Base-by-base conservation (phyloP, 2,888 invertebrate genomes). In the Neoascia interrupta region DNA sequence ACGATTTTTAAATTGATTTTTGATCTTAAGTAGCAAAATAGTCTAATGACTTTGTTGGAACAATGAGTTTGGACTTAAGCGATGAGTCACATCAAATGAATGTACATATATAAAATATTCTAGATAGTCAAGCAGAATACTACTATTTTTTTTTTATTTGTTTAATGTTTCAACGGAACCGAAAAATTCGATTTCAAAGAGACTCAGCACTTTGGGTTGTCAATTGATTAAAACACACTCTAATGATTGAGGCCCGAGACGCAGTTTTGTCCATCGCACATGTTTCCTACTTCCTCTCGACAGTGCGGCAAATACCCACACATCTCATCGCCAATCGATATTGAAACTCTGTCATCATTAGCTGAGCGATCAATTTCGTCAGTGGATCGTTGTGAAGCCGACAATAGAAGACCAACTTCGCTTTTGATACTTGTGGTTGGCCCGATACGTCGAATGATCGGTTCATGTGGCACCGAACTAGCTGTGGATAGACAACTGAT, bases 161-260 rank as follows among this genome's bases (percentile, higher is more conserved):
- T n/a, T n/a, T n/a, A n/a, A n/a, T n/a, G n/a, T n/a, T n/a, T n/a
- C n/a, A n/a, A n/a, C n/a, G n/a, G n/a, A n/a, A n/a, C n/a, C n/a
- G n/a, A n/a, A n/a, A n/a, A n/a, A n/a, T n/a, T n/a, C n/a, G n/a
- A n/a, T n/a, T n/a, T n/a, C n/a, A n/a, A n/a, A n/a, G n/a, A n/a
- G n/a, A n/a, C n/a, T n/a, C n/a, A n/a, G n/a, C 72, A 72, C 76
- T 76, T 47, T 60, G 0, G n/a, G 47, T 72, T 72, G 76, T 76
- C 76, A 76, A 76, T 76, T 64, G 72, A 70, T 53, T 58, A 49
- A 31, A 49, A n/a, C n/a, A 45, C 58, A 34, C 16, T 19, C 47
- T 58, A 72, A 53, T 54, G 75, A 70, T 56, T 49, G 63, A 63
- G 70, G 56, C 70, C 75, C 70, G 70, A 53, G 72, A 64, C 53